Conservation (phyloP, 2,113 vertebrate genomes). For the Ahaetulla prasina region DNA sequence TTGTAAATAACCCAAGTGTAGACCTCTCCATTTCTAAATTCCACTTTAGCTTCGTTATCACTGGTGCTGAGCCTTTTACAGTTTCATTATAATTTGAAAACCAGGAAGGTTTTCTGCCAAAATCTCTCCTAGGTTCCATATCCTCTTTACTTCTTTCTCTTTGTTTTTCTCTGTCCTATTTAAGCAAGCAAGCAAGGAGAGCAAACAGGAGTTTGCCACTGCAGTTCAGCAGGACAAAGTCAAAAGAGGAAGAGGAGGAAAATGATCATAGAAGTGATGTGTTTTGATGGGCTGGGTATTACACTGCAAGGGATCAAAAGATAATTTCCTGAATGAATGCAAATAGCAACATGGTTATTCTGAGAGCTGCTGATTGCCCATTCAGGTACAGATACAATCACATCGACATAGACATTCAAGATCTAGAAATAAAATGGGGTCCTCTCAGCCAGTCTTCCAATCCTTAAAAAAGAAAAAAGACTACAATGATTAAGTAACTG, state of each 20-base stretch:
- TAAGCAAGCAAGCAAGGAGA: not conserved
- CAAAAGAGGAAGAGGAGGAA: not conserved
- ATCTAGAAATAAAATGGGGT: not conserved
- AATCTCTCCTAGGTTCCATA: not conserved
- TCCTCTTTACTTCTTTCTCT: not conserved
- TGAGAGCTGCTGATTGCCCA: not conserved
- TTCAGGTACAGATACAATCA: not conserved
- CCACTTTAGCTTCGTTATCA: not conserved
- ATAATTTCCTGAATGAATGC: not conserved
- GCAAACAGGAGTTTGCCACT: not conserved
- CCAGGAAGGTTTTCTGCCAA: not conserved
- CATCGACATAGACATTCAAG: not conserved
- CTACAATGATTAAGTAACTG: not conserved
- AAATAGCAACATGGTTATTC: not conserved
- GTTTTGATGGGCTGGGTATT: not conserved
- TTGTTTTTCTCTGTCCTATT: not conserved
- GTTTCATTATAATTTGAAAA: not conserved
- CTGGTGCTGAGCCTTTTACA: not conserved
- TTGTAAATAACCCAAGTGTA: not conserved
- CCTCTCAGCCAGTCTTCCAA: not conserved
- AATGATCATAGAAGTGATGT: not conserved
- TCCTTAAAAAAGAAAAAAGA: not conserved
- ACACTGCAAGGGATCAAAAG: not conserved
- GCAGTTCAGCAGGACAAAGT: too few species aligned
- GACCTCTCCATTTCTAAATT: not conserved